These are phyloP conservation scores for Latrodectus elegans DNA, from an alignment of 2,888 invertebrate species.

Conservation along the genomic window DNA sequence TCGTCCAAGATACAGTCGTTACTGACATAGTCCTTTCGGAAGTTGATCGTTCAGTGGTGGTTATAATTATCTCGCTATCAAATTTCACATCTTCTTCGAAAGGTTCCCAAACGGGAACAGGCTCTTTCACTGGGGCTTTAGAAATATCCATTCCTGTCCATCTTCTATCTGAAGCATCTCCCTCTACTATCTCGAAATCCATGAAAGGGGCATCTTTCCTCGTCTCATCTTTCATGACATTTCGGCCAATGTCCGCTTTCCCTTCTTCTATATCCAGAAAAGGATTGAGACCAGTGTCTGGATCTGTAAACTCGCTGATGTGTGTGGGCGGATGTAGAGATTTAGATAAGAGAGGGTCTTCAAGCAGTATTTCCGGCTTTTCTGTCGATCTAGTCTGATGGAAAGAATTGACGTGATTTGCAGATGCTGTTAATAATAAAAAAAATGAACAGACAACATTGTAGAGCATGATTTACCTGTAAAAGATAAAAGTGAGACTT, in stretches of 20 bases:
- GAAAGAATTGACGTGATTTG: constrained; percentile 20
- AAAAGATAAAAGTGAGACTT: not conserved
- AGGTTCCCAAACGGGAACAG: constrained; percentile 12
- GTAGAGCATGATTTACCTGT: constrained; percentile 29
- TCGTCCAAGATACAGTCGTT: not conserved
- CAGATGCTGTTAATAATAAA: constrained; percentile 10
- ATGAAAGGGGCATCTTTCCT: constrained; percentile 17
- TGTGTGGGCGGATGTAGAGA: constrained; percentile 26
- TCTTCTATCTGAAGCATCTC: constrained; percentile 25
- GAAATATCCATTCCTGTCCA: constrained; percentile 1
- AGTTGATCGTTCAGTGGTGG: not conserved
- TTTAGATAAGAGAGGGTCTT: constrained; percentile 1
- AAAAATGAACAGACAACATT: constrained; percentile 1
- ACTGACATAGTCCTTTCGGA: not conserved
- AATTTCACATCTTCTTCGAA: not conserved
- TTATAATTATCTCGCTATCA: not conserved
- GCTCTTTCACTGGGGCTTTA: constrained; percentile 18
- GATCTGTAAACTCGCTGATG: constrained; percentile 62
- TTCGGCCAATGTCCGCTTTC: constrained; percentile 15
- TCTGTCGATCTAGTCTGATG: constrained; percentile 18
- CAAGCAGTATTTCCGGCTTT: constrained; percentile 29
- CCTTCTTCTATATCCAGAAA: constrained; percentile 54
- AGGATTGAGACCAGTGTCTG: constrained; percentile 52
- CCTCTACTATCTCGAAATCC: constrained; percentile 50
- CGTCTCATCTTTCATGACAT: constrained; percentile 51